Evolutionary conservation across 1,140 invertebrate genomes (phyloP).

Genomic region (Acyrthosiphon pisum): DNA sequence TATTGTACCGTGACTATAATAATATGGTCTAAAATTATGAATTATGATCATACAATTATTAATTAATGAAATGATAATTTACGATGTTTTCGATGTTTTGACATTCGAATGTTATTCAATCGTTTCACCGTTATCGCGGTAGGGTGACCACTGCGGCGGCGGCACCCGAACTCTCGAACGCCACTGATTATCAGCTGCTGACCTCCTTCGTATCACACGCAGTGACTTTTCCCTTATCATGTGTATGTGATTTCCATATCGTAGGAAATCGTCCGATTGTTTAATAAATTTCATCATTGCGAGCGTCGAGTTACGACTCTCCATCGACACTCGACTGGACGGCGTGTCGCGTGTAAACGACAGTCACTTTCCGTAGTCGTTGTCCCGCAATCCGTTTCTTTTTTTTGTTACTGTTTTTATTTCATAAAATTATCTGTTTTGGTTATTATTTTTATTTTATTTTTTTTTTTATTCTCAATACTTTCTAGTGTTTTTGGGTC

Average conservation of each 20-base stretch:
- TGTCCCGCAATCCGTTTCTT: not conserved
- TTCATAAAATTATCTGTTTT: not conserved
- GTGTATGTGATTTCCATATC: not conserved
- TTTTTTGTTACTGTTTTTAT: not conserved
- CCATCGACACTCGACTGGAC: not conserved
- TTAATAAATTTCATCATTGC: not conserved
- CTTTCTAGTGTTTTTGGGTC: not conserved
- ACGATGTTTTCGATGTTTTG: too few species aligned
- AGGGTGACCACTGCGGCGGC: too few species aligned
- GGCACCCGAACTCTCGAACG: not conserved
- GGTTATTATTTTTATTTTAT: not conserved
- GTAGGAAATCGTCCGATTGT: not conserved
- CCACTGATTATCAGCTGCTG: not conserved
- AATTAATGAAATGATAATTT: too few species aligned
- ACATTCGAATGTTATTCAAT: not conserved
- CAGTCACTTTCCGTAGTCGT: not conserved
- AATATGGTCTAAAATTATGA: too few species aligned
- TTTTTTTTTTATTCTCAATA: not conserved
- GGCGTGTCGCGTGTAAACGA: not conserved
- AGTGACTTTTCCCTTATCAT: constrained; percentile 18
- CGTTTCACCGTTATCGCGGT: not conserved
- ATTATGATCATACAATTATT: too few species aligned
- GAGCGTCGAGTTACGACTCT: not conserved
- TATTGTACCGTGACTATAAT: too few species aligned
- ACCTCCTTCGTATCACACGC: not conserved